Evolutionary conservation across 2,888 invertebrate species (phyloP), one percentile per base, ranked within the genome.

Genomic region (Parnassius glacialis): DNA sequence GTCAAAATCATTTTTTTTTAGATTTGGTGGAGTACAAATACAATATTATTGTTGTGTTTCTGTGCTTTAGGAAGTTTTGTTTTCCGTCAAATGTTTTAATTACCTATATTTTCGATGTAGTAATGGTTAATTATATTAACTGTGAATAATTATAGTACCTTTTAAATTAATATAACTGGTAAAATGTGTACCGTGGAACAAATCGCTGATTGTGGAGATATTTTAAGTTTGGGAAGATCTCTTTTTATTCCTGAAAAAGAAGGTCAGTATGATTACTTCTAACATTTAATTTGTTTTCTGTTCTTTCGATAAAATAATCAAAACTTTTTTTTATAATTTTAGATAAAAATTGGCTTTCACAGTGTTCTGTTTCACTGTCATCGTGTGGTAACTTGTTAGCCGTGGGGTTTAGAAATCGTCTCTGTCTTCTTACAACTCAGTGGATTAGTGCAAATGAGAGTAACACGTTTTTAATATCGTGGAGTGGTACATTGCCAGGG

Each of bases 131-230:
- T 34, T 7, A 34, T 34, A 34, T 34, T 34, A 34, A 34, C 7
- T 34, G 34, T 34, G 42, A 25, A 42, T 11, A 50, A 16, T 50
- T 16, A 3, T 48, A 13, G 16, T 16, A 50, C 20, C 25, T 3
- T 25, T 34, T 34, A 34, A 34, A 34, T 34, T 34, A 34, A 34
- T 34, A 34, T 34, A 34, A 34, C 34, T 34, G 34, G 9, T n/a
- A 13, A 48, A 64, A 74, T 74, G 65, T 94, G 94, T 79, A 94
- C 94, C 85, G 92, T 94, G n/a, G 94, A 93, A 81, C 87, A 92
- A 72, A 92, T 93, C 73, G 94, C 93, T 45, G 92, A 92, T 71
- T 93, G 94, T 75, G 92, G 92, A 54, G 93, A 94, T 84, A 91
- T 93, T 72, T 87, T 88, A 52, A 92, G 90, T 74, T 82, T 94